Base-by-base conservation (phyloP, 1,140 invertebrate species). In the Heterodera schachtii region DNA sequence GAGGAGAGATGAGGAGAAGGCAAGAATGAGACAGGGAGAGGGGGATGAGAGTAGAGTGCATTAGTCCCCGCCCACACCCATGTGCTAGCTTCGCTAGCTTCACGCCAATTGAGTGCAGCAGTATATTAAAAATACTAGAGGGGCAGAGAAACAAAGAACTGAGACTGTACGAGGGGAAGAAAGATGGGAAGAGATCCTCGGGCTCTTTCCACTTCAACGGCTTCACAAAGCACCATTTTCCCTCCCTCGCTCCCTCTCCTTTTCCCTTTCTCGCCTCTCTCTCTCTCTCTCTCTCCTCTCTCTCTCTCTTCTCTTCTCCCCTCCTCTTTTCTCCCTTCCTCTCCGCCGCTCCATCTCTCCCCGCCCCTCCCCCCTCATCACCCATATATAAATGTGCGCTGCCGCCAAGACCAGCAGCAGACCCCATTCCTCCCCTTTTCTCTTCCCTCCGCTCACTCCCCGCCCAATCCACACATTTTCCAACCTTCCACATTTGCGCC, bases 381-480 rank as follows among this genome's bases (percentile, higher is more conserved):
- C 66, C 66, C 66, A n/a, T 69, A 69, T 69, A 69, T n/a, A 69
- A 69, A 69, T 69, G 66, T 16, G 66, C 66, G 66, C 66, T 69
- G 66, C 66, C 66, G 66, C 66, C 66, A 49, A 5, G 66, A 69
- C 66, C 66, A 69, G 66, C 66, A 41, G n/a, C n/a, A n/a, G n/a
- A n/a, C 66, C 66, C 66, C 66, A 6, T 69, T 6, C 16, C 4
- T 41, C 41, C n/a, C 16, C 66, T 5, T 16, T 69, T n/a, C 16
- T 69, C n/a, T 41, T 21, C 66, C 7, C 66, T 41, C n/a, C 66
- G n/a, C 16, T 69, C 66, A 4, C 16, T 69, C 66, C 66, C 66
- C 66, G 16, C n/a, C 66, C 66, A 69, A 41, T 41, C n/a, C 66
- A 69, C 66, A 69, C n/a, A n/a, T 69, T 69, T 41, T 41, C 66